Evolutionary conservation across 1,140 invertebrate genomes (phyloP).

Genomic region (Drosophila cardini): DNA sequence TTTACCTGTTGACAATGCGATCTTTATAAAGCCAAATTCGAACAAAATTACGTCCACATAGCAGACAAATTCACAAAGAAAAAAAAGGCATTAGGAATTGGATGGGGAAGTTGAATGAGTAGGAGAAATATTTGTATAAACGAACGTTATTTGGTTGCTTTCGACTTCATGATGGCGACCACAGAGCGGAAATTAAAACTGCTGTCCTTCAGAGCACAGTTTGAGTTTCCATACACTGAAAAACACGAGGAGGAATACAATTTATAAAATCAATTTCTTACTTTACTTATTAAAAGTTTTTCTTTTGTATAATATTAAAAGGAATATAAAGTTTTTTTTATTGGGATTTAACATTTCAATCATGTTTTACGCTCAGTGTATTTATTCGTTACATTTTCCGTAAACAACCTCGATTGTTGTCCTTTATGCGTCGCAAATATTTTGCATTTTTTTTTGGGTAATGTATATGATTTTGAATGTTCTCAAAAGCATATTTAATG

Average conservation of each 20-base stretch:
- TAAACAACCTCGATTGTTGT: constrained; percentile 3
- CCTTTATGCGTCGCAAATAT: constrained; percentile 15
- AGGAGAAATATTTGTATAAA: constrained; percentile 23
- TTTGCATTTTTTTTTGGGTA: constrained; percentile 1
- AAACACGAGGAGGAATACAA: not conserved
- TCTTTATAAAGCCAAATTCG: constrained; percentile 25
- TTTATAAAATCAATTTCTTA: not conserved
- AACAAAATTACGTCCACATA: constrained; percentile 54
- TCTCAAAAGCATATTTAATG: not conserved
- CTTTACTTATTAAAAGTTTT: no score
- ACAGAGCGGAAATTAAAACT: constrained; percentile 76
- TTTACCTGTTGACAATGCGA: constrained; percentile 29
- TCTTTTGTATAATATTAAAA: not conserved
- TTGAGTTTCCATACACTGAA: constrained; percentile 1
- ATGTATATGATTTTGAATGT: not conserved
- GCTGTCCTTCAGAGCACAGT: constrained; percentile 26
- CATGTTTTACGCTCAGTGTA: not conserved
- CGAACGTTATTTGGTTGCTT: constrained; percentile 25
- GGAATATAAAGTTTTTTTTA: no score
- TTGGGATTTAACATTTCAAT: not conserved
- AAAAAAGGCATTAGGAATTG: constrained; percentile 17
- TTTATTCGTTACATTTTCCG: not conserved
- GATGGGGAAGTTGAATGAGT: constrained; percentile 9
- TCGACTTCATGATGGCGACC: constrained; percentile 43
- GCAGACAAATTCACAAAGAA: constrained; percentile 32